Base-by-base conservation (phyloP, 92 coral and sea anemone species). In the Pocillopora meandrina region DNA sequence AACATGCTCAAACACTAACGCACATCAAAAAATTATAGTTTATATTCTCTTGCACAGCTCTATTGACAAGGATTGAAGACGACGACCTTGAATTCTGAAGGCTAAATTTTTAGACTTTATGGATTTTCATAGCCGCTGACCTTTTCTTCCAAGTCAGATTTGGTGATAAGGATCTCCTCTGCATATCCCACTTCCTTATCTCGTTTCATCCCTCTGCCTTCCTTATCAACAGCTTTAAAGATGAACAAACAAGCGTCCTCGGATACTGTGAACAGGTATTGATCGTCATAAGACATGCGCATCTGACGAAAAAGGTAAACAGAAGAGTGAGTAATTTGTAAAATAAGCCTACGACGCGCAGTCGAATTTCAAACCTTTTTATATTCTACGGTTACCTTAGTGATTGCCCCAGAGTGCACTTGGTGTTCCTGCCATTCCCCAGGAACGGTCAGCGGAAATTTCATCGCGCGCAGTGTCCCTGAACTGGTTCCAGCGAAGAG, bases 391-490 rank as follows among this genome's bases (percentile, higher is more conserved):
- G 49, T 42, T 78, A 96, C 99, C 98, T 96, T 96, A 36, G 90
- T 96, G 72, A 96, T 87, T 18, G 98, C 84, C 71, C 97, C 94
- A 36, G 99, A 89, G 82, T 96, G 99, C 61, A 93, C 99, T 72
- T 94, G 98, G 80, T 94, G 99, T 69, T 96, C 99, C 77, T 96
- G 99, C 98, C 99, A 96, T 85, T 96, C 99, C 21, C 99, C 99
- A 14, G 99, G 99, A 20, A 96, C 99, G 18, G 99, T 94, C 86
- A 96, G 91, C 12, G 98, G 99, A 84, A 96, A 94, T 71, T 94
- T 96, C 98, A 96, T 94, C 74, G 98, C 99, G 59, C 99, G 94
- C 61, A 96, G 84, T 3, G 99, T 96, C 42, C 99, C 99, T 47
- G 97, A 84, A 70, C 90, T 92, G 26, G 99, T 96, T 36, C 99